Base-by-base conservation (phyloP, 2,113 vertebrate species). In the Mixornis gularis region DNA sequence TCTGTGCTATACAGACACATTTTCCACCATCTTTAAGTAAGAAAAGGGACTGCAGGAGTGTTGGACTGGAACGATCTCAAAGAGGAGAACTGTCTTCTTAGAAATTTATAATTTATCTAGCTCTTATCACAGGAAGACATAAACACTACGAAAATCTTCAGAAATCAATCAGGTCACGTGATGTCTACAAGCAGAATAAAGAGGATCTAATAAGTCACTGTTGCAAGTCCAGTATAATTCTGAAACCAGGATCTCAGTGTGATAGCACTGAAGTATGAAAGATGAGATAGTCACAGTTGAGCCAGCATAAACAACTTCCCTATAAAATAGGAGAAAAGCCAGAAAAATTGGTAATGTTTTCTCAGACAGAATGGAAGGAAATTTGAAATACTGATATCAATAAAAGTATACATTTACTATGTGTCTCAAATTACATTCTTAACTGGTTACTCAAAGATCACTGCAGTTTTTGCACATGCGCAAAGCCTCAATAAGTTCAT, bases 81-180 rank as follows among this genome's bases (percentile, higher is more conserved):
- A 69, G 55, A 79, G 9, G 8, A 80, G 55, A 90, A 32, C 7
- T 21, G 21, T 16, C 21, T 83, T 55, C 19, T 25, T 34, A 34
- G 20, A 89, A 86, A 58, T 62, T 44, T 72, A 73, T 66, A 86
- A 58, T 65, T 44, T 72, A 73, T 66, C 22, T 15, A 79, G 4
- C 1, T 53, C 34, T 59, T 74, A 59, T 36, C 13, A 68, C 19
- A 71, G 79, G 36, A 17, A 17, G 4, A 7, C 0, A 0, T 20
- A 80, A 79, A 32, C 4, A 30, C 21, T 32, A 17, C 0, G 1
- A 78, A 93, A 65, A 73, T 29, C 29, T 69, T 86, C 69, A 90
- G 18, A 22, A 46, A 24, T 22, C 18, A 26, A 22, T 43, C 36
- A 32, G 10, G 13, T 81, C 5, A 5, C 25, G 18, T 14, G 15